These are phyloP conservation scores for Subacronicta megacephala DNA, from an alignment of 2,888 invertebrate genomes.

Conservation along the genomic window DNA sequence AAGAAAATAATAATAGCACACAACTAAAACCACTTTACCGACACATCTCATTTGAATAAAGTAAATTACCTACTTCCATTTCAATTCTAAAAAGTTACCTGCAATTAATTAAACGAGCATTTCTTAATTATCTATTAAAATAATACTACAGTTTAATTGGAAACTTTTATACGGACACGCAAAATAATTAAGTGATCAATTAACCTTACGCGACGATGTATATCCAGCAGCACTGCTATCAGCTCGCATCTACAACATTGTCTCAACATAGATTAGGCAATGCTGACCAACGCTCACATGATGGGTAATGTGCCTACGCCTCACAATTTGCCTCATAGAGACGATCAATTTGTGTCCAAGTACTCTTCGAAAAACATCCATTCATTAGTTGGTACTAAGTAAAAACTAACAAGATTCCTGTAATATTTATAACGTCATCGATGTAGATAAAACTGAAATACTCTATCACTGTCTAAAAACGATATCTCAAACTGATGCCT, in stretches of 20 bases:
- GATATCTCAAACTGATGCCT: no score
- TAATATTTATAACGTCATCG: neutral
- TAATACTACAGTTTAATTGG: slow-evolving; percentile 85
- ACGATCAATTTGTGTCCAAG: neutral
- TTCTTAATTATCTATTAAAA: slow-evolving; percentile 87
- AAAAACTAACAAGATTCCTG: neutral
- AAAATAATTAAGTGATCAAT: slow-evolving; percentile 88
- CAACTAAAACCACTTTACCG: slow-evolving; percentile 82
- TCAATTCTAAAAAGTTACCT: slow-evolving; percentile 78
- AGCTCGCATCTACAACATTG: slow-evolving; percentile 74
- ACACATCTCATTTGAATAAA: slow-evolving; percentile 87
- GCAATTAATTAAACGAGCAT: slow-evolving; percentile 84
- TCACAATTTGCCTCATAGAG: slow-evolving; percentile 1
- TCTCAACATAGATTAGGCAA: slow-evolving; percentile 67
- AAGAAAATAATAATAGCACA: slow-evolving; percentile 87
- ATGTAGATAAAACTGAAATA: no score
- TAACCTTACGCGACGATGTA: slow-evolving; percentile 80
- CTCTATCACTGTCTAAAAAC: no score
- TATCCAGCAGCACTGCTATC: slow-evolving; percentile 76
- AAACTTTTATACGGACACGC: slow-evolving; percentile 83
- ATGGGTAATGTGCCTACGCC: slow-evolving; percentile 46
- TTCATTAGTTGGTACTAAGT: neutral
- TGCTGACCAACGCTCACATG: slow-evolving; percentile 10
- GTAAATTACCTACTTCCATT: slow-evolving; percentile 77
- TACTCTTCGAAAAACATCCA: neutral